These are phyloP conservation scores for Standfussiana lucernea DNA, from an alignment of 2,888 invertebrate species.

Conservation along the genomic window DNA sequence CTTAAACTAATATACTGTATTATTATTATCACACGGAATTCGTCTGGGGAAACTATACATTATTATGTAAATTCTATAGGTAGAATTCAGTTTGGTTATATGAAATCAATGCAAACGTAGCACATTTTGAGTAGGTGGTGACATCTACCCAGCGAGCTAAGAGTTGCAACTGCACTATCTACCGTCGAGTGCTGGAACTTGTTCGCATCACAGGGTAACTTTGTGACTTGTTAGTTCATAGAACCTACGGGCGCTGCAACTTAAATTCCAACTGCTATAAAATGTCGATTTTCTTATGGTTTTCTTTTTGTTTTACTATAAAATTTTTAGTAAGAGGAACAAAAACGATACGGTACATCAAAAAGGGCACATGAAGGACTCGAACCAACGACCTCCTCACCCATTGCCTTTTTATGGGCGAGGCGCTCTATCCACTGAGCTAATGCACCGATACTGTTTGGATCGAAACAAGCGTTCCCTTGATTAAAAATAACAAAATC, in stretches of 20 bases:
- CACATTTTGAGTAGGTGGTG: too few relatives aligned
- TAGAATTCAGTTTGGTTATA: background rate
- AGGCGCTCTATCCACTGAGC: background rate
- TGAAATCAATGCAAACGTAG: background rate
- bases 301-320: background rate
- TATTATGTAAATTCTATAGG: background rate
- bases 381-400: slow-evolving; percentile 9
- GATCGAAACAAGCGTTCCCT: background rate
- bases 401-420: background rate
- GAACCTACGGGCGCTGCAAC: background rate
- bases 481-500: background rate
- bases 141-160: background rate
- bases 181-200: background rate
- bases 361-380: slow-evolving; percentile 5
- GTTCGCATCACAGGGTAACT: background rate
- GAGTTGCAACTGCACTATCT: background rate
- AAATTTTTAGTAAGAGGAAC: background rate
- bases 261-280: background rate
- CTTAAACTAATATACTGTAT: too few relatives aligned
- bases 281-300: background rate
- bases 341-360: background rate
- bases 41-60: too few relatives aligned
- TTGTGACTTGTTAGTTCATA: background rate
- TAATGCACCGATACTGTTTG: background rate
- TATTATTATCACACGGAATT: too few relatives aligned